Base-by-base conservation (phyloP, 2,888 invertebrate genomes). In the Sinohyriopsis cumingii region DNA sequence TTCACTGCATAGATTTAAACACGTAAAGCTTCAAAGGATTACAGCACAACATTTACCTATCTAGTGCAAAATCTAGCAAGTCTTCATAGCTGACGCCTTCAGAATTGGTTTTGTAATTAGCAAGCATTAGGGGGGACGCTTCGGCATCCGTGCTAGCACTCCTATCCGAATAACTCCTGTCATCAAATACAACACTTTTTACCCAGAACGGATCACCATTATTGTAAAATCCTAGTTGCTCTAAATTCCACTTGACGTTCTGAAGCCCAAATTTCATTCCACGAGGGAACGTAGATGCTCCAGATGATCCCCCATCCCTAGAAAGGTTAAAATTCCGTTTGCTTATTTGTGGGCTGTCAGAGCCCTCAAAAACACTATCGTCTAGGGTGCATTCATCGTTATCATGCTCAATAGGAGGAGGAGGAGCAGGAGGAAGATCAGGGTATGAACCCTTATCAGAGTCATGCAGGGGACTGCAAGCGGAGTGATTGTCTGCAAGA, bases 81-180 rank as follows among this genome's bases (percentile, higher is more conserved):
- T 97, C 96, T 89, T 97, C 97, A 83, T 96, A 96, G 63, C 96
- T 96, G 1, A 96, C 96, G 77, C 82, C 87, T 82, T 95, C 96
- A 63, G 94, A 92, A 82, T 92, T 88, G 45, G 45, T 45, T 79
- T 89, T 90, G 82, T 90, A 89, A 79, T 89, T 87, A 59, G 86
- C 84, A 57, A 88, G 85, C 77, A 88, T 85, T 67, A 86, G 78
- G 55, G 88, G 87, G n/a, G 87, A 86, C 25, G 86, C 82, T 69
- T 91, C 92, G n/a, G 63, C 56, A 45, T 89, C 90, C 5, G 93
- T 93, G 63, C 76, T 80, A 65, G 73, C 73, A 54, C 67, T 64
- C 65, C 77, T 70, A 66, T 76, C 76, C 28, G 78, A 80, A 64
- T 74, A 71, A 68, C 72, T 73, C 68, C 80, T 76, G 66, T 77